phyloP scores from a whole-genome alignment of 2,113 vertebrate species.

The Bagarius yarrelli region DNA sequence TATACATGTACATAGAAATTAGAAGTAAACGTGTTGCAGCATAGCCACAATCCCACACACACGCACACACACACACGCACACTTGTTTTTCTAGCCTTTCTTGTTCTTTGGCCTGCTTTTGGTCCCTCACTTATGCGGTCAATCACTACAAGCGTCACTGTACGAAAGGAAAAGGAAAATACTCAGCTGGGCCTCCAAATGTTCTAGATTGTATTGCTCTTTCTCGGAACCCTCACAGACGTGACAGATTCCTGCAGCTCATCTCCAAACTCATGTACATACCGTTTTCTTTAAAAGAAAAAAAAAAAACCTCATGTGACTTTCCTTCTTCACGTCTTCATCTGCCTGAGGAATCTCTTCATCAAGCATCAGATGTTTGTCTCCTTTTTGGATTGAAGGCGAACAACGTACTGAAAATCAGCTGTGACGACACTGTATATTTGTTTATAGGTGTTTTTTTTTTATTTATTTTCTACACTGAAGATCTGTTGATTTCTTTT shows the following conservation, averaged over 20 bases:
- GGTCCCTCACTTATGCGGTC: not conserved
- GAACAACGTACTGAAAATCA: conserved; percentile 63
- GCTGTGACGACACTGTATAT: conserved; percentile 69
- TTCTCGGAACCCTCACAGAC: not conserved
- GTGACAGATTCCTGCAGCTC: not conserved
- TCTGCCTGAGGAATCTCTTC: conserved; percentile 52
- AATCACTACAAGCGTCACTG: not conserved
- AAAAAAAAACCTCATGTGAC: not conserved
- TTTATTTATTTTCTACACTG: conserved; percentile 76
- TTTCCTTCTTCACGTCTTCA: conserved; percentile 37
- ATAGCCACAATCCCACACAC: not conserved
- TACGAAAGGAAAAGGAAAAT: not conserved
- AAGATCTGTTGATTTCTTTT: conserved; percentile 62
- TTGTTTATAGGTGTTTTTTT: conserved; percentile 67
- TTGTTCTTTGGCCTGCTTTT: conserved; percentile 12
- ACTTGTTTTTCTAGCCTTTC: not conserved
- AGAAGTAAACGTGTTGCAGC: conserved; percentile 14
- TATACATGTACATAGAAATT: conserved; percentile 15
- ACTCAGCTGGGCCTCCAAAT: not conserved
- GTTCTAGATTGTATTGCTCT: not conserved
- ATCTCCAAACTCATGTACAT: conserved; percentile 13
- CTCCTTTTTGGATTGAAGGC: conserved; percentile 53
- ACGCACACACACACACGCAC: conserved; percentile 34
- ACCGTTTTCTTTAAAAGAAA: not conserved
- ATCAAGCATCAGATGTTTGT: not conserved